A percentile compares a stretch with the other conserved stretches of the same genome.
phyloP scores from a whole-genome alignment of 1,140 invertebrate genomes.

The Pinna nobilis region DNA sequence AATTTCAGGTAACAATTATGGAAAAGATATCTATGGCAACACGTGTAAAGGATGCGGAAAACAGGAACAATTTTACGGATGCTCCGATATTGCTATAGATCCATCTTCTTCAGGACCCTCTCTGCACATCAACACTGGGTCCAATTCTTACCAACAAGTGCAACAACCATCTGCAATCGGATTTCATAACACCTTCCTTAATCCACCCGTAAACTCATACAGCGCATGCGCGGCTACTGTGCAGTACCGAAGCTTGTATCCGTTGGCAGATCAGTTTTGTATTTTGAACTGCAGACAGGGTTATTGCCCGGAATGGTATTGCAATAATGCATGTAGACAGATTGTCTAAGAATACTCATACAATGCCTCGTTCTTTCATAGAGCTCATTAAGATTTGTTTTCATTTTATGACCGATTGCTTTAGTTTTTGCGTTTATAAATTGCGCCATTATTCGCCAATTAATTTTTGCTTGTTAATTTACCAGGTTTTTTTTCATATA shows the following conservation, averaged over 20 bases:
- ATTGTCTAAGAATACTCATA: too few species aligned
- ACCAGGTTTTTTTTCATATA: too few species aligned
- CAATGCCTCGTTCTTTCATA: too few species aligned
- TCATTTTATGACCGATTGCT: too few species aligned
- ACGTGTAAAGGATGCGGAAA: constrained; percentile 55
- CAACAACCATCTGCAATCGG: too few species aligned
- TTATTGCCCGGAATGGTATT: not conserved
- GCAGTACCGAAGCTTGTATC: not conserved
- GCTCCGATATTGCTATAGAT: constrained; percentile 61
- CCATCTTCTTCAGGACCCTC: not conserved
- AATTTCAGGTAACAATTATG: constrained; percentile 14
- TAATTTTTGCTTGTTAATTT: too few species aligned
- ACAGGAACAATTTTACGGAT: constrained; percentile 65
- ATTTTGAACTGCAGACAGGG: constrained; percentile 1
- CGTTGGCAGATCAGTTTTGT: constrained; percentile 1
- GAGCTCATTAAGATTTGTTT: too few species aligned
- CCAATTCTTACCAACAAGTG: not conserved
- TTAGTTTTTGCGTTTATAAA: too few species aligned
- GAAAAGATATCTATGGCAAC: constrained; percentile 9
- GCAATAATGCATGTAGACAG: not conserved
- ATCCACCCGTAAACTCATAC: not conserved
- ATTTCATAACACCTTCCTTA: not conserved
- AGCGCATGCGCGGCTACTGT: not conserved
- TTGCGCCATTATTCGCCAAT: too few species aligned
- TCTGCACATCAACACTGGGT: not conserved